Conservation (phyloP, 2,888 invertebrate genomes). For the Mesoligia furuncula region DNA sequence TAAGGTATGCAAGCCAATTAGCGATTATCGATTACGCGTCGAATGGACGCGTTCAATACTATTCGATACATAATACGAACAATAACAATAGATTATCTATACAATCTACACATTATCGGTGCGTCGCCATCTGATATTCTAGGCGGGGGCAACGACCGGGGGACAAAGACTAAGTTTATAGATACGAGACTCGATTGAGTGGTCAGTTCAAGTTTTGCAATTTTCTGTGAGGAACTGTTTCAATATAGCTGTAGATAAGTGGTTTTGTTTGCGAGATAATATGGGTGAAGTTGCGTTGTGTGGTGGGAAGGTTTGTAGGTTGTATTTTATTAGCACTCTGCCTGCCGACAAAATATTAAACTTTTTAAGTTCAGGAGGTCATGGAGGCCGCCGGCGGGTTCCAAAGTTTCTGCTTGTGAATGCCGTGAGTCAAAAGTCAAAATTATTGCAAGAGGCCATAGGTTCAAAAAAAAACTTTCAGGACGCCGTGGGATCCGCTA, state of each 20-base stretch:
- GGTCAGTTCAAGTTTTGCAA: constrained; percentile 59
- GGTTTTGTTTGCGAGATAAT: constrained; percentile 44
- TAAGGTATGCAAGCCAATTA: constrained; percentile 39
- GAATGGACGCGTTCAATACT: constrained; percentile 41
- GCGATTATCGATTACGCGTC: constrained; percentile 35
- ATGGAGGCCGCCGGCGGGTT: too few species aligned
- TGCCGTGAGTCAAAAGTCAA: too few species aligned
- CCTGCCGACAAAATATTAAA: too few species aligned
- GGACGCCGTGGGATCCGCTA: too few species aligned
- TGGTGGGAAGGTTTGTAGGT: not conserved
- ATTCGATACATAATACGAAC: constrained; percentile 45
- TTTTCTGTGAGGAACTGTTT: constrained; percentile 53
- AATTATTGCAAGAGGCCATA: too few species aligned
- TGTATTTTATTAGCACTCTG: constrained; percentile 7
- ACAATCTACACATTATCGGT: constrained; percentile 63
- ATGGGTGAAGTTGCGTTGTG: constrained; percentile 22
- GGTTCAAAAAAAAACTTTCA: too few species aligned
- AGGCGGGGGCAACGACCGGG: constrained; percentile 56
- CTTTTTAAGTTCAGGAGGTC: too few species aligned
- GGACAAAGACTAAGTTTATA: constrained; percentile 51
- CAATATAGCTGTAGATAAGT: constrained; percentile 44
- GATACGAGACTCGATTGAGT: constrained; percentile 48
- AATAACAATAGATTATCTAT: constrained; percentile 65
- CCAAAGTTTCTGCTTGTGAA: too few species aligned
- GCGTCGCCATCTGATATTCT: constrained; percentile 65